A percentile compares a stretch with the other conserved stretches of the same genome.
These are phyloP conservation scores for Caenorhabditis macrosperma DNA, from an alignment of 2,888 invertebrate species.

Conservation along the genomic window DNA sequence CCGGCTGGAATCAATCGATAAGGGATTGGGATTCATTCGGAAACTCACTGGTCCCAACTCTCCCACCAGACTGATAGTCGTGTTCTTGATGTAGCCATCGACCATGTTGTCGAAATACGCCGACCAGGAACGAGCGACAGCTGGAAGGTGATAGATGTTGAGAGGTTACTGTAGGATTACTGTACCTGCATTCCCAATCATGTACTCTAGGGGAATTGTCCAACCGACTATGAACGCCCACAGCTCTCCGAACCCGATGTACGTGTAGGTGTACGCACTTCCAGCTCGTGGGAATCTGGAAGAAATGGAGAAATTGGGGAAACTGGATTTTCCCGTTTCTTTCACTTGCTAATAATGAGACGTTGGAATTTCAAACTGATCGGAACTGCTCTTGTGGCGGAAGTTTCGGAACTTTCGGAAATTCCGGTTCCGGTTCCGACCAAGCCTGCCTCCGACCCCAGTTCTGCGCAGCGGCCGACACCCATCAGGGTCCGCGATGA, in stretches of 20 bases:
- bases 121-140: constrained; percentile 82
- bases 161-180: background rate
- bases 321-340: no score
- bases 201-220: constrained; percentile 84
- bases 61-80: constrained; percentile 76
- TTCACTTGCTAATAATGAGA: no score
- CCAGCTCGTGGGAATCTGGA: constrained; percentile 87
- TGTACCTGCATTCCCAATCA: constrained; percentile 84
- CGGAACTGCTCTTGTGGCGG: no score
- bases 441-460: no score
- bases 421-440: no score
- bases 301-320: no score
- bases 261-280: constrained; percentile 88
- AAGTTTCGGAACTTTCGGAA: no score
- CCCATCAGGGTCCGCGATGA: no score
- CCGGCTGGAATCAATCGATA: constrained; percentile 38
- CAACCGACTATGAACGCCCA: constrained; percentile 88
- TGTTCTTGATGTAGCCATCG: constrained; percentile 74
- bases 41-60: constrained; percentile 37
- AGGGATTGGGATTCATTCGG: background rate
- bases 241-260: constrained; percentile 95
- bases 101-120: constrained; percentile 81
- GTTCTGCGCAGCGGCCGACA: no score
- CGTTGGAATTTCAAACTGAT: no score
- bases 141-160: constrained; percentile 71